Percentiles rank a stretch among this genome's conserved stretches.
phyloP scores from a whole-genome alignment of 2,888 invertebrate genomes.

The Cephalotes varians region DNA sequence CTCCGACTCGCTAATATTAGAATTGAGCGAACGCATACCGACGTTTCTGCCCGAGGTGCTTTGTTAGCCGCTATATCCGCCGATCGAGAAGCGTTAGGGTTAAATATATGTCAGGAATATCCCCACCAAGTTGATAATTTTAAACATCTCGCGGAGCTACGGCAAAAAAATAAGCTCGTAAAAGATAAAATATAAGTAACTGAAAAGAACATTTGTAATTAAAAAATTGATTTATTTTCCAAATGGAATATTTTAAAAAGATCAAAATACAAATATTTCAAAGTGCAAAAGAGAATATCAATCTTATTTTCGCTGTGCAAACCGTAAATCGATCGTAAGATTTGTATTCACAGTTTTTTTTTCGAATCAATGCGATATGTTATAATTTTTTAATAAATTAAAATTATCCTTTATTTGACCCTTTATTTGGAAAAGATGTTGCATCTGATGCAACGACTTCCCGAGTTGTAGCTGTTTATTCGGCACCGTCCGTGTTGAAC shows the following conservation, averaged over 20 bases:
- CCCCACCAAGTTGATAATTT: neutral
- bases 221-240: neutral
- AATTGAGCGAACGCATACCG: slow-evolving; percentile 66
- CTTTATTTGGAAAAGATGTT: neutral
- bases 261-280: neutral
- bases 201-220: neutral
- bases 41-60: slow-evolving; percentile 59
- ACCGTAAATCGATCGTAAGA: too few relatives aligned
- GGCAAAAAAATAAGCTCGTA: neutral
- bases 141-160: neutral
- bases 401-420: neutral
- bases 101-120: slow-evolving; percentile 34
- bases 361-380: neutral
- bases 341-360: neutral
- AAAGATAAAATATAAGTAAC: neutral
- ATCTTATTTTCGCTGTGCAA: neutral
- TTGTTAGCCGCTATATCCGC: slow-evolving; percentile 57
- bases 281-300: neutral
- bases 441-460: neutral
- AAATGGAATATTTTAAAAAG: neutral
- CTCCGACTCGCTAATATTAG: slow-evolving; percentile 71
- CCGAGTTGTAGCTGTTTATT: slow-evolving; percentile 20
- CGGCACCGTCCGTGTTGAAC: slow-evolving; percentile 35
- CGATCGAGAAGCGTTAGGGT: slow-evolving; percentile 55
- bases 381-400: neutral